Evolutionary conservation across 1,140 invertebrate species (phyloP), one percentile per base, ranked within the genome.

Genomic region (Solenopsis invicta): DNA sequence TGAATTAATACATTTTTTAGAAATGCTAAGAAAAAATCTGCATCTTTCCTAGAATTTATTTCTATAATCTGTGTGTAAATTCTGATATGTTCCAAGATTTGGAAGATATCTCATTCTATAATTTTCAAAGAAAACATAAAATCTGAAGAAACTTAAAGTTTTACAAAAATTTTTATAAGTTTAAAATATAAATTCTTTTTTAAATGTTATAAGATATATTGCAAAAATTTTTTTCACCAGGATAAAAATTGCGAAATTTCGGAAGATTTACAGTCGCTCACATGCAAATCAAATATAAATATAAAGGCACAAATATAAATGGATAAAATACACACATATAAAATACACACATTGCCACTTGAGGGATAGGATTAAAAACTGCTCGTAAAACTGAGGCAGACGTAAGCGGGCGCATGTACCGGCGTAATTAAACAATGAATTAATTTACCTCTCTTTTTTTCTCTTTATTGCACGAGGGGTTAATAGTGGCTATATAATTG

Each of bases 321-420:
- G 9, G 12, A 61, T n/a, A 41, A 85, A 37, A 21, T 62, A 62
- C 13, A 87, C 71, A 71, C n/a, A 85, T 52, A 76, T 71, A 54
- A n/a, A 37, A n/a, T n/a, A n/a, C n/a, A n/a, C n/a, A 21, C 52
- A 74, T 50, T 69, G 24, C 62, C 45, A 56, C 41, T 61, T 88
- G 74, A 80, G 10, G 64, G 52, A 37, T 48, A 78, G 81, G 86
- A 91, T 91, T 92, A 91, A 91, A 91, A 92, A 93, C 90, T 92
- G 93, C 92, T 93, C 91, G 91, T 89, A 93, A 90, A 92, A 92
- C 88, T 89, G 77, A 81, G 54, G 81, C 87, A 80, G 72, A 89
- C 54, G 87, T 29, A 88, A 90, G 80, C 86, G 74, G 72, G 61
- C 78, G 67, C 82, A 87, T 67, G 34, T 61, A 87, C 29, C 71